Percentiles rank a stretch among this genome's conserved stretches.
Conservation (phyloP, 2,797 vertebrate genomes). For the Danio choprae region DNA sequence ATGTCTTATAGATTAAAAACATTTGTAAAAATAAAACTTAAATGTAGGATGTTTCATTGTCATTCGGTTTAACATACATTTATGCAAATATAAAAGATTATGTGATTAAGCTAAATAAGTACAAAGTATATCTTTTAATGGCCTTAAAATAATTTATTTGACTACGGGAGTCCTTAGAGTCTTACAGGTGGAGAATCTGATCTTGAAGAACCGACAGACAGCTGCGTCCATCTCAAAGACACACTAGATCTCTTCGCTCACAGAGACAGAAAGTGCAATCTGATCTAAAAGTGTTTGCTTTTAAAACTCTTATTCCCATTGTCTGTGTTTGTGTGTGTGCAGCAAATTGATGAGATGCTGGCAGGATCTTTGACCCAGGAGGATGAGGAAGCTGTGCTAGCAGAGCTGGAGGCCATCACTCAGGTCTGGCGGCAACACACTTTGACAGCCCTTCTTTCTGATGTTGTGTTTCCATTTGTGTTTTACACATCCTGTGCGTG, state of each 20-base stretch:
- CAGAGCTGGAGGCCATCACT: slow-evolving; percentile 91
- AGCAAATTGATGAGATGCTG: slow-evolving; percentile 97
- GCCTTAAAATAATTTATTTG: too few relatives aligned
- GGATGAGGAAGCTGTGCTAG: slow-evolving; percentile 92
- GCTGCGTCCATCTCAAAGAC: background rate
- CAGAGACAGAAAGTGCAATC: too few relatives aligned
- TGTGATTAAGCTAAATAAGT: too few relatives aligned
- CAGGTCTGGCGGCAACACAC: slow-evolving; percentile 76
- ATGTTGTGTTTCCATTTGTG: background rate
- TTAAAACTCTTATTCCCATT: background rate
- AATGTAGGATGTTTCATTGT: too few relatives aligned
- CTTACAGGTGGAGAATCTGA: background rate
- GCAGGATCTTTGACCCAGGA: slow-evolving; percentile 88
- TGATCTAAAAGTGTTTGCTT: background rate
- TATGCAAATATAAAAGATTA: too few relatives aligned
- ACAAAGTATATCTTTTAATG: too few relatives aligned
- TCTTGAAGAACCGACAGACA: background rate
- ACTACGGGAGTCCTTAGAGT: too few relatives aligned
- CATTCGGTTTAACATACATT: too few relatives aligned
- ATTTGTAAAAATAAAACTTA: too few relatives aligned
- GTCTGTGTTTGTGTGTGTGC: slow-evolving; percentile 10
- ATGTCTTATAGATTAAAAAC: too few relatives aligned
- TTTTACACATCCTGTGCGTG: background rate
- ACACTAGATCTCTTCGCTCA: background rate
- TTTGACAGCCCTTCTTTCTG: background rate